Base-by-base conservation (phyloP, 2,888 invertebrate species). In the Tipula helvola region DNA sequence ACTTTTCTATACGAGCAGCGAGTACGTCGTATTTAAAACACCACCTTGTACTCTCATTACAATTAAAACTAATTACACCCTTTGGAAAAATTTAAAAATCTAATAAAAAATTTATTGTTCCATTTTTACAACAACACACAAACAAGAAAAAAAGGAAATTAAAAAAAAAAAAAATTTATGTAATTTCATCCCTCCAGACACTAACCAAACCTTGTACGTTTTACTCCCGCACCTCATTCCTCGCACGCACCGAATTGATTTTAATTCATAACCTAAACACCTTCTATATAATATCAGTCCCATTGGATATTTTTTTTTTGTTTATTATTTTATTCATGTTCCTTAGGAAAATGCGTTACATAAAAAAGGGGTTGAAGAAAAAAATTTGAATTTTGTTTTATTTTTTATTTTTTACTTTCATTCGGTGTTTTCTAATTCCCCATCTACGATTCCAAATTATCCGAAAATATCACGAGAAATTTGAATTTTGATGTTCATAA, bases 1-100 rank as follows among this genome's bases (percentile, higher is more conserved):
- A 28, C 1, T 28, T n/a, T 52, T 52, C 8, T 28, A 28, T 1
- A 10, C 28, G 28, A 28, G 28, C 28, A 8, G 28, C 28, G 28
- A 28, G 71, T 71, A 71, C 28, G 71, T 12, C 28, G 28, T 28
- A 71, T 71, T 28, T 71, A 71, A 71, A 71, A 71, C 28, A 71
- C 71, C 71, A 71, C 71, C 71, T 71, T 71, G 71, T 71, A 71
- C 71, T 71, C 71, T 71, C 71, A 71, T 71, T 71, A 71, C 10
- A 71, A 71, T 71, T 71, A 71, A 71, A 71, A 71, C 71, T 71
- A 71, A 71, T 71, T 71, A 71, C 71, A 71, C 71, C 71, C 71
- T 71, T 71, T 71, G 71, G 71, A 71, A 71, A 71, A 71, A 71
- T 71, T 71, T 71, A 28, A 71, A 71, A 71, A 71, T 71, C 71